These are phyloP conservation scores for Hypotaenidia okinawae DNA, from an alignment of 2,797 vertebrate genomes.

Conservation along the genomic window DNA sequence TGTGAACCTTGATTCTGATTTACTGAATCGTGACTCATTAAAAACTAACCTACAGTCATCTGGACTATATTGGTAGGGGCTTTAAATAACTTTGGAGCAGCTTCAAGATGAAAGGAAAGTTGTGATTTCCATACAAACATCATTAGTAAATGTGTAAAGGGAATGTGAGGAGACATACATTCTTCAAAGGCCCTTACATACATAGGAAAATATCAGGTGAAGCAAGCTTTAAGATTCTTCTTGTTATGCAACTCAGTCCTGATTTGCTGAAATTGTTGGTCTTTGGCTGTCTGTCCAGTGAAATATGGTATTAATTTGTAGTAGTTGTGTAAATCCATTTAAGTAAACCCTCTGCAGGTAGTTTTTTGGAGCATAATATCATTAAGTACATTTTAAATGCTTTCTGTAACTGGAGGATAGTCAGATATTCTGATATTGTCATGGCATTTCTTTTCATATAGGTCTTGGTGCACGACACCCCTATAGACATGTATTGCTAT, in stretches of 20 bases:
- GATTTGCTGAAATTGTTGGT: neutral
- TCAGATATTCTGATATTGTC: neutral
- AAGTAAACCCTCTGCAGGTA: neutral
- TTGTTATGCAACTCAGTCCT: neutral
- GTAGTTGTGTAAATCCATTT: neutral
- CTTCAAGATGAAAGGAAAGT: neutral
- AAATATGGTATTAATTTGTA: neutral
- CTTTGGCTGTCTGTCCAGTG: neutral
- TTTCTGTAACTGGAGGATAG: neutral
- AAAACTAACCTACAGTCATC: neutral
- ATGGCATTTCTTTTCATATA: neutral
- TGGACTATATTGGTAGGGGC: neutral
- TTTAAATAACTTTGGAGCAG: neutral
- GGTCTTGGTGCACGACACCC: neutral
- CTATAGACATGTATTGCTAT: neutral
- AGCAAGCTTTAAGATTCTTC: neutral
- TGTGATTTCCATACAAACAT: neutral
- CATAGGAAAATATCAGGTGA: neutral
- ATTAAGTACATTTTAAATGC: neutral
- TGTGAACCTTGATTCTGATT: neutral
- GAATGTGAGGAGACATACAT: neutral
- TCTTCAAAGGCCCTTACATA: neutral
- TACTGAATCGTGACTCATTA: neutral
- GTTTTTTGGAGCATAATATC: neutral
- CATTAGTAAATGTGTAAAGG: neutral